phyloP scores from a whole-genome alignment of 2,888 invertebrate species.

The Meta bourneti region DNA sequence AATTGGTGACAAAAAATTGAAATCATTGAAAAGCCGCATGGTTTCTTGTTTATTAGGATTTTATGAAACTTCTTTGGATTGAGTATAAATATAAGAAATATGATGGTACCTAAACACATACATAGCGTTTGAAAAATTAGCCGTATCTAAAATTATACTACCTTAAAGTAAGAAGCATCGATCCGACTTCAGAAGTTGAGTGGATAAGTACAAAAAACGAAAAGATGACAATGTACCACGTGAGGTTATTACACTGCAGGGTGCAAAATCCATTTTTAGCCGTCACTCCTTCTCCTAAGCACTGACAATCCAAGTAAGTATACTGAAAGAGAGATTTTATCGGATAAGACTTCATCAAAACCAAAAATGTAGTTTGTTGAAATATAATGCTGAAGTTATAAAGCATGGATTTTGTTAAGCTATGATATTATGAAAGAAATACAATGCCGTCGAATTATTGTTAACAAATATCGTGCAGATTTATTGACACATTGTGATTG shows the following conservation, averaged over 20 bases:
- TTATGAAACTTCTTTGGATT: too few relatives aligned
- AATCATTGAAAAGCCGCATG: too few relatives aligned
- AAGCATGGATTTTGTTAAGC: background rate
- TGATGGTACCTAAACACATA: too few relatives aligned
- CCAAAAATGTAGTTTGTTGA: background rate
- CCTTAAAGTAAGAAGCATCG: constrained; percentile 90
- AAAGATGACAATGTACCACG: constrained; percentile 90
- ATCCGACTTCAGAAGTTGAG: constrained; percentile 95
- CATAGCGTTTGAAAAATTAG: too few relatives aligned
- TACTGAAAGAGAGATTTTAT: constrained; percentile 53
- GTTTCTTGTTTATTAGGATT: too few relatives aligned
- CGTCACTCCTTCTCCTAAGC: constrained; percentile 82
- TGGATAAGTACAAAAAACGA: constrained; percentile 94
- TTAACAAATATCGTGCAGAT: too few relatives aligned
- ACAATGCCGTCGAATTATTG: too few relatives aligned
- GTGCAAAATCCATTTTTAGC: constrained; percentile 91
- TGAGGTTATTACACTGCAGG: constrained; percentile 89
- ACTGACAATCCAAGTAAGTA: constrained; percentile 81
- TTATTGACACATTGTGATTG: too few relatives aligned
- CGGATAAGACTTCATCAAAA: background rate
- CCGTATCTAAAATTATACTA: constrained; percentile 20
- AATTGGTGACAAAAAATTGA: too few relatives aligned
- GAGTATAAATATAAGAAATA: too few relatives aligned
- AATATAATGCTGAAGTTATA: background rate
- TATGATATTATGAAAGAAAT: too few relatives aligned